Conservation (phyloP, 2,797 vertebrate genomes). For the Australoheros facetus region DNA sequence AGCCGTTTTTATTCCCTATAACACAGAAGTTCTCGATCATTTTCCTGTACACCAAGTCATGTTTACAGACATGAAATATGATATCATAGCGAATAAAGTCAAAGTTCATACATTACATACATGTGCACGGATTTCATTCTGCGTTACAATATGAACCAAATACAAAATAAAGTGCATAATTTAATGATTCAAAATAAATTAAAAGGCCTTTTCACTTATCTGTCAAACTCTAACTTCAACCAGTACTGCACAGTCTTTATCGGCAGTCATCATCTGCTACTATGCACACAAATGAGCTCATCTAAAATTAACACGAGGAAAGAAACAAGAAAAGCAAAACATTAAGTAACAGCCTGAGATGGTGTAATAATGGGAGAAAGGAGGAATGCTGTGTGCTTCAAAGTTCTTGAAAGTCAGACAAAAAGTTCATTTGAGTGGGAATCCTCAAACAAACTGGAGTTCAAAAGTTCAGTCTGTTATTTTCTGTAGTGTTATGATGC, state of each 20-base stretch:
- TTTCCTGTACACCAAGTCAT: neutral
- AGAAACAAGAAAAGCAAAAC: slow-evolving; percentile 13
- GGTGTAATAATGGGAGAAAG: slow-evolving; percentile 1
- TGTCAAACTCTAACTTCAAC: neutral
- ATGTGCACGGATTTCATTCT: slow-evolving; percentile 17
- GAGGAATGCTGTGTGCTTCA: neutral
- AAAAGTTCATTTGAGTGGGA: slow-evolving; percentile 14
- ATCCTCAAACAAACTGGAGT: slow-evolving; percentile 26
- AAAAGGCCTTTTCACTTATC: slow-evolving; percentile 4
- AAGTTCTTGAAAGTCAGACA: slow-evolving; percentile 23
- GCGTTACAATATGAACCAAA: slow-evolving; percentile 16
- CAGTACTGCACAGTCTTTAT: neutral
- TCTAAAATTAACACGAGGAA: slow-evolving; percentile 14
- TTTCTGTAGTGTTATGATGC: neutral
- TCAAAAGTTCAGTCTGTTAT: slow-evolving; percentile 33
- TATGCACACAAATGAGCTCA: slow-evolving; percentile 6
- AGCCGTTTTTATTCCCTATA: neutral
- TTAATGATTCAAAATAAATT: slow-evolving; percentile 37
- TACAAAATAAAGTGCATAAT: slow-evolving; percentile 49
- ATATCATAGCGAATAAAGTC: slow-evolving; percentile 4
- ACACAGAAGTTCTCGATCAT: neutral
- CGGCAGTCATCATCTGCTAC: neutral
- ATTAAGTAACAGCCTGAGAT: slow-evolving; percentile 16
- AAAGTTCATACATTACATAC: neutral
- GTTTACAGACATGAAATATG: slow-evolving; percentile 20